A percentile compares a stretch with the other conserved stretches of the same genome.
Conservation (phyloP, 92 coral and sea anemone species). For the Micromussa lordhowensis region DNA sequence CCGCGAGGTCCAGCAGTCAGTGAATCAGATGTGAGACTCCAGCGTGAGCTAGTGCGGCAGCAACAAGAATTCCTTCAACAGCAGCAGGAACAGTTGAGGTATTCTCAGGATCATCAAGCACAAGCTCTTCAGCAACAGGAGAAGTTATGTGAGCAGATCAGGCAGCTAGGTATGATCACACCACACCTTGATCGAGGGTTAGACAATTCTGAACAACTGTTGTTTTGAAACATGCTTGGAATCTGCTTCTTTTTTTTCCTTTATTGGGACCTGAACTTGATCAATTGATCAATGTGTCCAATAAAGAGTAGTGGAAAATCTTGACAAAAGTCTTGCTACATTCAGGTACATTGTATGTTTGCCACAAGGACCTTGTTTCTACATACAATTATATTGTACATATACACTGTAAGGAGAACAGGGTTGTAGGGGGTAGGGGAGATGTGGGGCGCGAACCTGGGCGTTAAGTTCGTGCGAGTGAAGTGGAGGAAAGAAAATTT, state of each 20-base stretch:
- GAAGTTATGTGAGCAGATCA: conserved; percentile 77
- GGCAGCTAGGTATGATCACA: conserved; percentile 61
- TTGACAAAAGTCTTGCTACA: not conserved
- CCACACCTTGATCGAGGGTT: not conserved
- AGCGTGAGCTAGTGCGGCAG: conserved; percentile 78
- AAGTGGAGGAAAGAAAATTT: too few relatives aligned
- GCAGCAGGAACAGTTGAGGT: conserved; percentile 73
- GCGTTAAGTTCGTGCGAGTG: too few relatives aligned
- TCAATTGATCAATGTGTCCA: not conserved
- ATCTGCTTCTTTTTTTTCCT: not conserved
- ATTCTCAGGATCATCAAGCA: conserved; percentile 78
- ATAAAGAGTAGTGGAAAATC: not conserved
- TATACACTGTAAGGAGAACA: too few relatives aligned
- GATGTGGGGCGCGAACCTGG: not conserved
- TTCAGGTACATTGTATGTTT: too few relatives aligned
- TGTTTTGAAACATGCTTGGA: too few relatives aligned
- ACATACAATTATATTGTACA: too few relatives aligned
- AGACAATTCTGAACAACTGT: not conserved
- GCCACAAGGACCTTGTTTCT: not conserved
- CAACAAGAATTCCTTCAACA: conserved; percentile 75
- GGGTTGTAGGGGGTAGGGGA: too few relatives aligned
- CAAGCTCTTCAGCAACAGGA: conserved; percentile 78
- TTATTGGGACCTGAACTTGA: not conserved
- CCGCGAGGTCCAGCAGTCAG: conserved; percentile 28
- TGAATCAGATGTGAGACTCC: conserved; percentile 65